phyloP scores from a whole-genome alignment of 2,797 vertebrate genomes.

The Phyllotis vaccarum region DNA sequence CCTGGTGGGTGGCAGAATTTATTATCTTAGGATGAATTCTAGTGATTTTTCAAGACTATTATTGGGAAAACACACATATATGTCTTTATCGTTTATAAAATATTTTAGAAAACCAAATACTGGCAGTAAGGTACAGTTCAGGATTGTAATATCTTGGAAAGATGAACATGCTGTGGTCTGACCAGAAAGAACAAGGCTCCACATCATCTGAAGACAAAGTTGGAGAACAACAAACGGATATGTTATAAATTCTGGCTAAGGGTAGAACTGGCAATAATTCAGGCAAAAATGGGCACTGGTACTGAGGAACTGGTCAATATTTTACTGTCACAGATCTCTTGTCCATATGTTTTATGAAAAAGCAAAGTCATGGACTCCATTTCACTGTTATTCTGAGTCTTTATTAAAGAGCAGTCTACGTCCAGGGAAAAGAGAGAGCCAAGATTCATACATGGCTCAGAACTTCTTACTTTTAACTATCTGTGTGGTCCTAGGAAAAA shows the following conservation, averaged over 20 bases:
- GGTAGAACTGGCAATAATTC: conserved; percentile 15
- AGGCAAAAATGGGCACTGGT: not conserved
- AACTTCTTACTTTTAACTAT: not conserved
- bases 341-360: not conserved
- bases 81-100: not conserved
- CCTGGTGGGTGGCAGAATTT: not conserved
- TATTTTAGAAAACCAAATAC: not conserved
- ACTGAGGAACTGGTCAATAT: not conserved
- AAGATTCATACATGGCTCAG: not conserved
- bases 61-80: not conserved
- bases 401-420: conserved; percentile 21
- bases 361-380: not conserved
- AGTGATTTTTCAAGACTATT: not conserved
- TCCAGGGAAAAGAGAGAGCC: not conserved
- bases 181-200: not conserved
- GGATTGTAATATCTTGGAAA: not conserved
- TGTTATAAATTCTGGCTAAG: conserved; percentile 1
- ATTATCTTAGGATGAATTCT: not conserved
- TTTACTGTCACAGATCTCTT: not conserved
- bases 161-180: not conserved
- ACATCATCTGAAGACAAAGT: not conserved
- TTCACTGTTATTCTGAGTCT: not conserved
- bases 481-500: not conserved
- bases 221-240: not conserved
- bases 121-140: not conserved